Evolutionary conservation across 1,140 invertebrate genomes (phyloP).

Genomic region (Drosophila lacteicornis): DNA sequence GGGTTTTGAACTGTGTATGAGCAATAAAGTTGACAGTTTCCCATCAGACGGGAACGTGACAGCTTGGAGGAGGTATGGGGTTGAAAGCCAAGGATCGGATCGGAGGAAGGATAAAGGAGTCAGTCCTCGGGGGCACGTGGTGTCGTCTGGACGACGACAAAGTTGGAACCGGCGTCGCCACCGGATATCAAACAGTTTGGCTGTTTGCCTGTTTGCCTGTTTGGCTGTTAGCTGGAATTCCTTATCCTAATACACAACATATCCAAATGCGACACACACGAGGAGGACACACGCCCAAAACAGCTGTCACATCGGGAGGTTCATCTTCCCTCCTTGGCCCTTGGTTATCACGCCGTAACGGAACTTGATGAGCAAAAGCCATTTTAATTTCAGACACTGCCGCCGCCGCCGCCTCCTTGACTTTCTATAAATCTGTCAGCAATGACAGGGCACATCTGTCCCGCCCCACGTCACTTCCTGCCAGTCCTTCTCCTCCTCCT

Average conservation of each 20-base stretch:
- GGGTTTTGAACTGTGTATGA: conserved; percentile 3
- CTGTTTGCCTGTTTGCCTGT: conserved; percentile 35
- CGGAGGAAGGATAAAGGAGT: conserved; percentile 2
- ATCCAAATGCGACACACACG: conserved; percentile 43
- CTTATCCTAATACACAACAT: conserved; percentile 37
- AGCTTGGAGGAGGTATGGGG: conserved; percentile 39
- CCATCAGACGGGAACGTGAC: conserved; percentile 65
- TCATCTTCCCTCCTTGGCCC: conserved; percentile 12
- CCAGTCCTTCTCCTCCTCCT: background rate
- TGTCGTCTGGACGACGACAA: conserved; percentile 45
- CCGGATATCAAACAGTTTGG: conserved; percentile 76
- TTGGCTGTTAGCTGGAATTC: conserved; percentile 61
- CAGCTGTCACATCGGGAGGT: conserved; percentile 40
- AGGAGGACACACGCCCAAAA: conserved; percentile 21
- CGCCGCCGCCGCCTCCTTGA: conserved; percentile 31
- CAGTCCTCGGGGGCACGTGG: conserved; percentile 15
- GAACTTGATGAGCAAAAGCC: conserved; percentile 74
- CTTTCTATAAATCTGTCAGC: conserved; percentile 75
- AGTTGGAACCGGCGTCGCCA: conserved; percentile 72
- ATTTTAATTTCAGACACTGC: conserved; percentile 70
- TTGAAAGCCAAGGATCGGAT: background rate
- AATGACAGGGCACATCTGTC: conserved; percentile 48
- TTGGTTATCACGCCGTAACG: conserved; percentile 43
- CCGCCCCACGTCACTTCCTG: background rate
- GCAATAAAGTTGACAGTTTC: conserved; percentile 78